These are phyloP conservation scores for Vulpes lagopus DNA, from an alignment of 2,113 vertebrate species.

Conservation along the genomic window DNA sequence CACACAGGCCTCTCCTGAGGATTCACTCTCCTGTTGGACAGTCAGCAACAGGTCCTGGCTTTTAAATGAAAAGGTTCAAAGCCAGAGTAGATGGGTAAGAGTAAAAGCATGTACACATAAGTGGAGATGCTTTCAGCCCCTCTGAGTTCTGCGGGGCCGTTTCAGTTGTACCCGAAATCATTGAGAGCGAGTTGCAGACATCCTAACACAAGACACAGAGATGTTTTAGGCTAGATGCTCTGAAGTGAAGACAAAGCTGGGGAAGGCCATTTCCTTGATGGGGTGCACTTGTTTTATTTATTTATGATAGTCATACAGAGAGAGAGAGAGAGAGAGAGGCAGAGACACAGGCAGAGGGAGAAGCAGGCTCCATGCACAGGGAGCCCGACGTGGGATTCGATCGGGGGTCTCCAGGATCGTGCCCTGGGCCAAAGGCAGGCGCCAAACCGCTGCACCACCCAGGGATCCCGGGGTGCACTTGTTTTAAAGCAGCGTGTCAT, in stretches of 20 bases:
- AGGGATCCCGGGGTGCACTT: background rate
- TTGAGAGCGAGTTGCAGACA: background rate
- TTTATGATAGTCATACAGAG: no score
- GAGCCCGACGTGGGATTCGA: no score
- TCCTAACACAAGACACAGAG: no score
- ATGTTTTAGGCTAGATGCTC: background rate
- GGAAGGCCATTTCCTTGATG: background rate
- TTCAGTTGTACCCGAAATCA: background rate
- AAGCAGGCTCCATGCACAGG: no score
- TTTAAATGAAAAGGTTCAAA: background rate
- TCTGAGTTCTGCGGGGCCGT: background rate
- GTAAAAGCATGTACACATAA: background rate
- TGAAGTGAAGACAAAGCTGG: background rate
- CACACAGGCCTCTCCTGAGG: accelerated
- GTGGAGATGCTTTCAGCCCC: background rate
- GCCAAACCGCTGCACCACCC: no score
- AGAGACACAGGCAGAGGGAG: no score
- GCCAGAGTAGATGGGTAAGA: background rate
- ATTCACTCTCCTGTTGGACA: background rate
- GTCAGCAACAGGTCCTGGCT: background rate
- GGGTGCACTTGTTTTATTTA: background rate
- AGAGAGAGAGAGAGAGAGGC: no score
- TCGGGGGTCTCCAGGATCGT: no score
- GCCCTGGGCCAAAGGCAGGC: no score
- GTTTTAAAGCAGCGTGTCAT: background rate